Evolutionary conservation across 2,888 invertebrate species (phyloP), one percentile per base, ranked within the genome.

Genomic region (Cheilosia vernalis): DNA sequence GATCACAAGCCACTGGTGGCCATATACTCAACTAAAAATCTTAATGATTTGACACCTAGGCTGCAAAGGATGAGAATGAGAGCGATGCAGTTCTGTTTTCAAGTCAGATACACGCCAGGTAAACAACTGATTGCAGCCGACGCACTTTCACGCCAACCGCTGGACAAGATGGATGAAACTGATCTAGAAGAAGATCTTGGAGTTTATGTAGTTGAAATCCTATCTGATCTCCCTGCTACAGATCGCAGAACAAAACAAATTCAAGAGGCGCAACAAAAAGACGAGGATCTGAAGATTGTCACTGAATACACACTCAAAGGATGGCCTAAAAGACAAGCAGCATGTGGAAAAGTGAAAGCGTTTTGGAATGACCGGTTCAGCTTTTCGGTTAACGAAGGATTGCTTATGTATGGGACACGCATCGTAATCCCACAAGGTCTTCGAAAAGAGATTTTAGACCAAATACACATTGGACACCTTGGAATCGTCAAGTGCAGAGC

Each of bases 1-100:
- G 78, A 70, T 44, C 67, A 78, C 40, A 69, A 78, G 27, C 69
- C 70, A 30, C 49, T 77, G 21, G 51, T 77, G 3, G 19, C 61
- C 4, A 76, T 76, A 9, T 76, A 47, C 30, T 47, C 19, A 33
- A 51, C 49, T 7, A 51, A 70, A 40, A 58, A 70, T 40, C 42
- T 70, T 1, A 60, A 70, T 7, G 49, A 70, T 24, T 27, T 60
- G 15, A 60, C 60, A 33, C 58, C 60, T 10, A 72, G 61, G 42
- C 15, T 53, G 0, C 42, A 61, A 30, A 61, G 61, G 30, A 53
- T 72, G 44, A 33, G 56, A 27, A 56, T 67, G 72, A 60, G 61
- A 72, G 53, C 53, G 10, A 53, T 72, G 72, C 42, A 60, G 24
- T 60, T 70, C 27, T 27, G 40, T 60, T 60, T 70, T 37, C 51